A percentile compares a stretch with the other conserved stretches of the same genome.
phyloP scores from a whole-genome alignment of 2,797 vertebrate genomes.

The Tauraco hartlaubi region DNA sequence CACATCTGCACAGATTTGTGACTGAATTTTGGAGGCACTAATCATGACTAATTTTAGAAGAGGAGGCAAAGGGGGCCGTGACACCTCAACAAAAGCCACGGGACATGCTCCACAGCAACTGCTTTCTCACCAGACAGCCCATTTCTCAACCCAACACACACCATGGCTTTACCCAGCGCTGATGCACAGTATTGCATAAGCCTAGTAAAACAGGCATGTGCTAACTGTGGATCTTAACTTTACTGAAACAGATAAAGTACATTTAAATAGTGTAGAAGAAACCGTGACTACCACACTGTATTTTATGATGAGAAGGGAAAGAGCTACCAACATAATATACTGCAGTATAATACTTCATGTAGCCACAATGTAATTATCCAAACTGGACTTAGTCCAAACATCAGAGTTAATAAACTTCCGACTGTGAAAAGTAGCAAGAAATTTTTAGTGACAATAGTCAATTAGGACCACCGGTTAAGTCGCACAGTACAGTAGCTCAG shows the following conservation, averaged over 20 bases:
- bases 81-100: neutral
- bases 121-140: neutral
- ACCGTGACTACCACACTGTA: neutral
- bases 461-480: neutral
- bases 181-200: fast-evolving
- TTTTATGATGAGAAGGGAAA: neutral
- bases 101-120: neutral
- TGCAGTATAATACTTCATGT: neutral
- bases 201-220: neutral
- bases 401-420: neutral
- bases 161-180: neutral
- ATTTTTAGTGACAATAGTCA: neutral
- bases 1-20: neutral
- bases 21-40: neutral
- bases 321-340: neutral
- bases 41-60: neutral
- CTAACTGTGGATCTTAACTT: neutral
- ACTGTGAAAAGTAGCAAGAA: neutral
- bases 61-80: neutral
- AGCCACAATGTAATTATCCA: neutral
- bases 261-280: neutral
- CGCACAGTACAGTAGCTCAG: neutral
- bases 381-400: neutral
- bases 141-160: neutral
- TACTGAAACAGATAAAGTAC: neutral